Evolutionary conservation across 2,113 vertebrate species (phyloP).

Genomic region (Saguinus midas): DNA sequence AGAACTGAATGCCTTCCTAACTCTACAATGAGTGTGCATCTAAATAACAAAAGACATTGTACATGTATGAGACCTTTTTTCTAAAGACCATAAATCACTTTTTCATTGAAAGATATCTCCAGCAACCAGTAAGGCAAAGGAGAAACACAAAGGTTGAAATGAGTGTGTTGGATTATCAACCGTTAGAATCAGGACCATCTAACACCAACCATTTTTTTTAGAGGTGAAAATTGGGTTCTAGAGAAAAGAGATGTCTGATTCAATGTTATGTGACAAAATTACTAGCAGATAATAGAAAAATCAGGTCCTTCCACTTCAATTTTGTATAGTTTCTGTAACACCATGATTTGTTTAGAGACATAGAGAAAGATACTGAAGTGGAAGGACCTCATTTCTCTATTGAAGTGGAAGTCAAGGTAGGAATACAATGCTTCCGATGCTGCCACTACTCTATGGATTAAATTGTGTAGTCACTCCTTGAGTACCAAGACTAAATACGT

Average conservation of each 20-base stretch:
- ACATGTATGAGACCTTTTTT: neutral
- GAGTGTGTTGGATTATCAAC: neutral
- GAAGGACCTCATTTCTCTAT: too few species aligned
- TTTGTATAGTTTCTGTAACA: neutral
- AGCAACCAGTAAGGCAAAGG: neutral
- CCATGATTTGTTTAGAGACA: neutral
- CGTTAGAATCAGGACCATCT: neutral
- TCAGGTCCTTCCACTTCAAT: neutral
- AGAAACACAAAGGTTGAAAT: neutral
- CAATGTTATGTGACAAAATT: neutral
- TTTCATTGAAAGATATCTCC: neutral
- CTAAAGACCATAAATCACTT: neutral
- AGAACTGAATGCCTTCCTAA: neutral
- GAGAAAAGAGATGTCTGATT: neutral
- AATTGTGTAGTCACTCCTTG: neutral
- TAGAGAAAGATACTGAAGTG: neutral
- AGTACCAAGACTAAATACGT: neutral
- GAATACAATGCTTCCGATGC: neutral
- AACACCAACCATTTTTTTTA: neutral
- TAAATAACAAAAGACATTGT: neutral
- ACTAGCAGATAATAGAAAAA: neutral
- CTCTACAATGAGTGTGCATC: neutral
- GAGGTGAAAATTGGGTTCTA: neutral
- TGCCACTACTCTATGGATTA: neutral
- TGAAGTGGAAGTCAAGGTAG: neutral